These are phyloP conservation scores for Sylvietta virens DNA, from an alignment of 2,113 vertebrate species.

Conservation along the genomic window DNA sequence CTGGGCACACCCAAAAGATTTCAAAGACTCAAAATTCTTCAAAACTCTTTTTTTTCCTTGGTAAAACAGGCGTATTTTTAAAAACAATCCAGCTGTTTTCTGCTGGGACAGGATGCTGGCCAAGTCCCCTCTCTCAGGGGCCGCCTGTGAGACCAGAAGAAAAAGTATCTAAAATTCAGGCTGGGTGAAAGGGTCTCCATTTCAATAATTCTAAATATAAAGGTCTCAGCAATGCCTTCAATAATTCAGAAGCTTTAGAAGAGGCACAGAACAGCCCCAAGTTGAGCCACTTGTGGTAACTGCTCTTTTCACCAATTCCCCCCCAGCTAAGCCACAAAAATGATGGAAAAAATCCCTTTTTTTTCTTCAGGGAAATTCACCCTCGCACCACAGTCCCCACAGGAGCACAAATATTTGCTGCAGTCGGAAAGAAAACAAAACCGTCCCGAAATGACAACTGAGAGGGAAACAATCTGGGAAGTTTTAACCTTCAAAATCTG, in stretches of 20 bases:
- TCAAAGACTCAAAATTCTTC: background rate
- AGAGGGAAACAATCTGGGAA: conserved; percentile 54
- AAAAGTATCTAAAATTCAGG: background rate
- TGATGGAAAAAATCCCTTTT: background rate
- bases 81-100: background rate
- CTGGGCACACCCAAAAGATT: background rate
- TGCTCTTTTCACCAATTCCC: background rate
- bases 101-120: background rate
- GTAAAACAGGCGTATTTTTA: background rate
- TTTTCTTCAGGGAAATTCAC: background rate
- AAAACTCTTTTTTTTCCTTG: background rate
- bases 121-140: background rate
- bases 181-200: background rate
- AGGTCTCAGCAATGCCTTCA: background rate
- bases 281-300: background rate
- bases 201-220: background rate
- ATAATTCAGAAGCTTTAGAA: background rate
- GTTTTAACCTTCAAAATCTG: conserved; percentile 48
- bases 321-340: background rate
- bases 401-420: conserved; percentile 47
- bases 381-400: background rate
- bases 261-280: background rate
- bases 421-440: conserved; percentile 24
- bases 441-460: background rate
- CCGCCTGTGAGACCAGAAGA: accelerated